These are phyloP conservation scores for Apodemus speciosus DNA, from an alignment of 2,113 vertebrate species.

Conservation along the genomic window DNA sequence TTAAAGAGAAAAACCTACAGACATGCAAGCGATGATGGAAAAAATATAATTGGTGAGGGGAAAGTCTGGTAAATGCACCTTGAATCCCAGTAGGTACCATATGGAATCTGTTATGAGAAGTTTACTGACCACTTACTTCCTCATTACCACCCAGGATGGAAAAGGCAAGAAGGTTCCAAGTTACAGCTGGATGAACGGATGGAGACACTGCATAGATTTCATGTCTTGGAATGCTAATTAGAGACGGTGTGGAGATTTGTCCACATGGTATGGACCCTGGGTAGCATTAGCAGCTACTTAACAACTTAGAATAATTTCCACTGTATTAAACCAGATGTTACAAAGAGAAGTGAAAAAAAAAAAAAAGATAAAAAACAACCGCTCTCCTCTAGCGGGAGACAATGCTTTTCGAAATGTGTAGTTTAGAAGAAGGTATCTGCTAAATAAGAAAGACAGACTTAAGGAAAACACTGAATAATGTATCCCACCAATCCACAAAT, in stretches of 20 bases:
- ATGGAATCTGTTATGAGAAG: conserved; percentile 6
- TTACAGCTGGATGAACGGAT: not conserved
- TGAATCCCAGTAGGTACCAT: not conserved
- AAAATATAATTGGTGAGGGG: not conserved
- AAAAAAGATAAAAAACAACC: too few relatives aligned
- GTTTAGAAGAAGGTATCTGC: conserved; percentile 5
- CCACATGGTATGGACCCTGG: not conserved
- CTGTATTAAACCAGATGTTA: conserved; percentile 3
- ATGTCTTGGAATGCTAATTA: conserved; percentile 25
- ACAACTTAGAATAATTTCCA: not conserved
- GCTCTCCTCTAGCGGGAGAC: conserved; percentile 7
- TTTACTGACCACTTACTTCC: conserved; percentile 56
- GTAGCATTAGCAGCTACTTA: conserved; percentile 25
- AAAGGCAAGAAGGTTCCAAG: not conserved
- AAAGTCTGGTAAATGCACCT: conserved; percentile 10
- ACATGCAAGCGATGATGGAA: not conserved
- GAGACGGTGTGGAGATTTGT: conserved; percentile 14
- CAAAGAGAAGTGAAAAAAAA: not conserved
- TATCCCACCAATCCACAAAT: not conserved
- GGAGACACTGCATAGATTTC: not conserved
- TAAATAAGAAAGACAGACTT: conserved; percentile 42
- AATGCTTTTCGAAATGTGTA: not conserved
- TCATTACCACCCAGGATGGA: not conserved
- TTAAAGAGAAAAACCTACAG: conserved; percentile 31
- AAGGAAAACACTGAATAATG: not conserved